These are phyloP conservation scores for Araneus ventricosus DNA, from an alignment of 1,140 invertebrate genomes.

Conservation along the genomic window DNA sequence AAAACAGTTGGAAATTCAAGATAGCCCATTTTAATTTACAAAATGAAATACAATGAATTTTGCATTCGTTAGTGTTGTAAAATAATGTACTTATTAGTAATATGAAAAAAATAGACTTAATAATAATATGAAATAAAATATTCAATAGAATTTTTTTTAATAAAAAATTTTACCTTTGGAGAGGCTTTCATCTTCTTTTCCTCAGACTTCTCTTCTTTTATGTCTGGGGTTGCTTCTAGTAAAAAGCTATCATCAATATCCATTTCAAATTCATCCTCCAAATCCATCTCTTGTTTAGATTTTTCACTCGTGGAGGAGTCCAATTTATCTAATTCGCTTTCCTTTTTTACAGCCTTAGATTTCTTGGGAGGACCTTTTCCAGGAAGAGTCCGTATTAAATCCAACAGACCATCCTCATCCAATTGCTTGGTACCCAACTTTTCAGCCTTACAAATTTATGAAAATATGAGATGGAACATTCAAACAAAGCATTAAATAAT, in stretches of 20 bases:
- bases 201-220: background rate
- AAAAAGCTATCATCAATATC: constrained; percentile 18
- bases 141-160: no score
- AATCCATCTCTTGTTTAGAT: background rate
- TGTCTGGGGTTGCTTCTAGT: background rate
- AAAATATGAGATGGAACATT: constrained; percentile 1
- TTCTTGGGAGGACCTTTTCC: constrained; percentile 32
- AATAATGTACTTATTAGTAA: no score
- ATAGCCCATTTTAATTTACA: no score
- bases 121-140: no score
- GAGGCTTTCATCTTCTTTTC: background rate
- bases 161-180: background rate
- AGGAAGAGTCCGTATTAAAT: constrained; percentile 85
- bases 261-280: constrained; percentile 61
- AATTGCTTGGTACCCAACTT: constrained; percentile 84
- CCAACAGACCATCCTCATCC: constrained; percentile 90
- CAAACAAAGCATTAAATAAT: constrained; percentile 7
- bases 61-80: no score
- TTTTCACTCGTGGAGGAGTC: constrained; percentile 42
- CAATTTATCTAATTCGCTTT: background rate
- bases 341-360: background rate
- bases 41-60: no score
- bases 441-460: constrained; percentile 32
- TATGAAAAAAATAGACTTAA: no score
- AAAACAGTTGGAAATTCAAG: no score